Evolutionary conservation across 1,140 invertebrate genomes (phyloP).

Genomic region (Drosophila tsacasi): DNA sequence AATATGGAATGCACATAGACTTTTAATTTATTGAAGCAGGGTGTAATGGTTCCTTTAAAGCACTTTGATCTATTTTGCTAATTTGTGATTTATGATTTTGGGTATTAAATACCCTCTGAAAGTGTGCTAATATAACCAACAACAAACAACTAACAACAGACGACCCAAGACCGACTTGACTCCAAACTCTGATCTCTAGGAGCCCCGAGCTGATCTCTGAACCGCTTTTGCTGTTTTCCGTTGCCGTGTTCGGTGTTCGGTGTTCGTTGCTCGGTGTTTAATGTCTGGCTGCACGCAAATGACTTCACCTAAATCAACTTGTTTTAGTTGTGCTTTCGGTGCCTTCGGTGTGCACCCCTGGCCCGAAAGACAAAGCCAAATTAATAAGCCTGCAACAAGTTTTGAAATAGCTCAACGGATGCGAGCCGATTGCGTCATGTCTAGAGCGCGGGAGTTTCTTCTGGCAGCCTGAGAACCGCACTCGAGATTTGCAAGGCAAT

Average conservation of each 20-base stretch:
- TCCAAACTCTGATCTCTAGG: slow-evolving; percentile 40
- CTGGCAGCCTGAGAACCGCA: slow-evolving; percentile 37
- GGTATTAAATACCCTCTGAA: not conserved
- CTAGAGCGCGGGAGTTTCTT: slow-evolving; percentile 43
- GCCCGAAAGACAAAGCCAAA: slow-evolving; percentile 42
- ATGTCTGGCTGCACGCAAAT: slow-evolving; percentile 68
- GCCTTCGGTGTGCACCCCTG: slow-evolving; percentile 26
- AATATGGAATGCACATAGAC: not conserved
- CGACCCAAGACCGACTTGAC: slow-evolving; percentile 36
- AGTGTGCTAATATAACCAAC: slow-evolving; percentile 2
- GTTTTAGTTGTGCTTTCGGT: slow-evolving; percentile 58
- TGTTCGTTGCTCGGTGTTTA: slow-evolving; percentile 40
- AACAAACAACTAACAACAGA: slow-evolving; percentile 26
- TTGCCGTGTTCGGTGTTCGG: slow-evolving; percentile 32
- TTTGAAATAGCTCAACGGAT: slow-evolving; percentile 65
- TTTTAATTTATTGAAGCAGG: not conserved
- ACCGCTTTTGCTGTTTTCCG: slow-evolving; percentile 43
- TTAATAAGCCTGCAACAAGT: slow-evolving; percentile 70
- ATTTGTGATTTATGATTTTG: not conserved
- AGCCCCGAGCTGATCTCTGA: slow-evolving; percentile 63
- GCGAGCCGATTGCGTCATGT: slow-evolving; percentile 65
- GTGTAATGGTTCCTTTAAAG: not conserved
- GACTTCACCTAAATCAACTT: slow-evolving; percentile 74
- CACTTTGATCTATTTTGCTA: not conserved
- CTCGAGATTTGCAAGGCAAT: slow-evolving; percentile 29